These are phyloP conservation scores for Tenebrio molitor DNA, from an alignment of 1,140 invertebrate species.

Conservation along the genomic window DNA sequence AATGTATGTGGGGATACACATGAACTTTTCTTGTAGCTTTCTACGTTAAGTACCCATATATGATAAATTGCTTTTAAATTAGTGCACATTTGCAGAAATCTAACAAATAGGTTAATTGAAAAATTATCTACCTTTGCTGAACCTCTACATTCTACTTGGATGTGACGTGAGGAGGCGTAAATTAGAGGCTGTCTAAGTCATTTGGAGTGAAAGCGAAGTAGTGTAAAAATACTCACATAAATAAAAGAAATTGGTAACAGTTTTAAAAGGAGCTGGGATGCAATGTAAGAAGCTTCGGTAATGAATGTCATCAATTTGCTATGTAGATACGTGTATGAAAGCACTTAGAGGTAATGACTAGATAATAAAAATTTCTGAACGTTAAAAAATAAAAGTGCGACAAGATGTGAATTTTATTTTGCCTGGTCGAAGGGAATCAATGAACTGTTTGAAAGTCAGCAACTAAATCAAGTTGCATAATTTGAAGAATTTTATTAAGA, in stretches of 20 bases:
- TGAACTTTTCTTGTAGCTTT: too few relatives aligned
- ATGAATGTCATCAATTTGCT: too few relatives aligned
- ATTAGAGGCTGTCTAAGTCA: conserved; percentile 29
- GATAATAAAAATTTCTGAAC: too few relatives aligned
- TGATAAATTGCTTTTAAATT: conserved; percentile 15
- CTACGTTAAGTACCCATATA: too few relatives aligned
- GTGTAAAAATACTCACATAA: conserved; percentile 6
- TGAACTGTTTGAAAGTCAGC: too few relatives aligned
- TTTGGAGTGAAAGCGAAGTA: conserved; percentile 17
- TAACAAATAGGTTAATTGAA: conserved; percentile 23
- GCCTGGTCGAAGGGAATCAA: too few relatives aligned
- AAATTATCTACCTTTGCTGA: conserved; percentile 31
- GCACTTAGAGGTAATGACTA: too few relatives aligned
- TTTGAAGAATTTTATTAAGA: conserved; percentile 38
- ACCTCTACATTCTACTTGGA: neutral
- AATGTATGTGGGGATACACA: too few relatives aligned
- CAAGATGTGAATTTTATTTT: too few relatives aligned
- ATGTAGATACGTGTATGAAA: too few relatives aligned
- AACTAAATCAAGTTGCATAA: neutral
- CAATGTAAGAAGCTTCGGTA: neutral
- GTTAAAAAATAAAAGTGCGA: too few relatives aligned
- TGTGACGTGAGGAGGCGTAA: conserved; percentile 28
- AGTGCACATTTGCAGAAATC: neutral
- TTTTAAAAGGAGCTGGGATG: neutral
- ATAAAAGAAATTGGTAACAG: neutral